Conservation (phyloP, 2,888 invertebrate species). For the Mesorhabditis spiculigera region DNA sequence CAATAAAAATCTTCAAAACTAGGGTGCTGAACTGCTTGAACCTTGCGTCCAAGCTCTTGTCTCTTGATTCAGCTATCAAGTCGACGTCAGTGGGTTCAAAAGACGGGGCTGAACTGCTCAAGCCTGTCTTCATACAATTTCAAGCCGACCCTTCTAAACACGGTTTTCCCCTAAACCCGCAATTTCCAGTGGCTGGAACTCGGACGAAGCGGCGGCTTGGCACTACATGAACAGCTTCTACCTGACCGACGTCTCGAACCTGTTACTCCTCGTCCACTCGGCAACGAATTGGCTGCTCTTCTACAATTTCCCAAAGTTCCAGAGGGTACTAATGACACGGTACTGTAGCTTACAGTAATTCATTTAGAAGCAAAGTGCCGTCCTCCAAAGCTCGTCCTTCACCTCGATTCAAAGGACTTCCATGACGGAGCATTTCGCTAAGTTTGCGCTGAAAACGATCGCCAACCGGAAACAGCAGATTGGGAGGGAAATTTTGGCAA, state of each 20-base stretch:
- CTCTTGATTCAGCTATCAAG: no score
- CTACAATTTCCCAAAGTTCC: conserved; percentile 41
- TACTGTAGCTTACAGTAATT: neutral
- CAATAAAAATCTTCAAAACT: no score
- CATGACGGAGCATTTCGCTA: conserved; percentile 10
- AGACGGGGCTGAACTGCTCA: no score
- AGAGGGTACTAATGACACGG: neutral
- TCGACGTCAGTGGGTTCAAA: no score
- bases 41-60: no score
- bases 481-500: conserved; percentile 8
- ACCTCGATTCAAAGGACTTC: conserved; percentile 8
- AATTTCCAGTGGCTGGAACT: no score
- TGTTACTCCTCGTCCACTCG: conserved; percentile 51
- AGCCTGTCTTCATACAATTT: no score
- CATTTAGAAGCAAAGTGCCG: neutral
- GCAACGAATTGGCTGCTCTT: conserved; percentile 58
- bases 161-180: no score
- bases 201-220: no score
- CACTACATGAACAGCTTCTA: conserved; percentile 47
- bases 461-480: neutral
- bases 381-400: neutral
- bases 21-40: no score
- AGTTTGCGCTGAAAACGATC: neutral
- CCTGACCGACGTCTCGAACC: conserved; percentile 52
- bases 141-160: no score